Percentiles rank a stretch among this genome's conserved stretches.
These are phyloP conservation scores for Laticauda laticaudata DNA, from an alignment of 2,113 vertebrate genomes.

Conservation along the genomic window DNA sequence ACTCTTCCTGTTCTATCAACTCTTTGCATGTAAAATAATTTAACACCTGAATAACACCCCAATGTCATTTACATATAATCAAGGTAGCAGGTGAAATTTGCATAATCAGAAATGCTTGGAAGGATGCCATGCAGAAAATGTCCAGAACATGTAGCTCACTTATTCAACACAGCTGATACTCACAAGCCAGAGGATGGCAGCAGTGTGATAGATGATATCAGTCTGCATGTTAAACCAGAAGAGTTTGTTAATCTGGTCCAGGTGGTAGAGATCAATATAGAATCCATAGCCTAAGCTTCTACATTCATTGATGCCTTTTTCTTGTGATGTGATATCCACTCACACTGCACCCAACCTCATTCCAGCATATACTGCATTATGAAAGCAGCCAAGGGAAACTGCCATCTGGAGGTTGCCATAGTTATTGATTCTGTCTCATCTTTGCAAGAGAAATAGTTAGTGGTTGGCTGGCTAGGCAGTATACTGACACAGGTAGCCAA, in stretches of 20 bases:
- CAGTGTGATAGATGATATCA: neutral
- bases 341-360: neutral
- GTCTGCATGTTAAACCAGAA: neutral
- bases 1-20: neutral
- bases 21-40: conserved; percentile 2
- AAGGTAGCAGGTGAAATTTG: conserved; percentile 21
- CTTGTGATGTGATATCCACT: neutral
- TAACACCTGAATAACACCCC: conserved; percentile 3
- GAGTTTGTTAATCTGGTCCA: neutral
- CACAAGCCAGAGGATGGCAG: neutral
- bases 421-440: conserved; percentile 19
- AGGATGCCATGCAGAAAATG: conserved; percentile 2
- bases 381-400: conserved; percentile 12
- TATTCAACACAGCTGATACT: neutral
- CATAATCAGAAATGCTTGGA: conserved; percentile 24
- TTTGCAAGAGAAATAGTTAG: conserved; percentile 31
- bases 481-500: conserved; percentile 6
- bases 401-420: conserved; percentile 20
- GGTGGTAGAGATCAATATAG: neutral
- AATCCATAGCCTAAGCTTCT: neutral
- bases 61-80: conserved; percentile 33
- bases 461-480: conserved; percentile 1
- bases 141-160: neutral
- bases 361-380: neutral
- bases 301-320: neutral